Percentiles rank a stretch among this genome's conserved stretches.
These are phyloP conservation scores for Drosophila insularis DNA, from an alignment of 1,140 invertebrate genomes.

Conservation along the genomic window DNA sequence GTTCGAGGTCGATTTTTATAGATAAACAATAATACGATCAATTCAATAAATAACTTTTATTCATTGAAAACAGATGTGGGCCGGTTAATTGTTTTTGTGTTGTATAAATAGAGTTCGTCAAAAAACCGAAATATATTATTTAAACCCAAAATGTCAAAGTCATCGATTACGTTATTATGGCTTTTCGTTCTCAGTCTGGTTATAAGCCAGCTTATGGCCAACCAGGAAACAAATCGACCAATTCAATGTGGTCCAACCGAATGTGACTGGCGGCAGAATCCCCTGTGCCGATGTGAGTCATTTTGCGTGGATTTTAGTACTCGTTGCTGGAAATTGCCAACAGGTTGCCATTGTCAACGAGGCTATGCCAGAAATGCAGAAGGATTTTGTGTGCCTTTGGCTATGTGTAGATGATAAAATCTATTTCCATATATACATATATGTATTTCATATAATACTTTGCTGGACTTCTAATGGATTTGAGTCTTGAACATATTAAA, in stretches of 20 bases:
- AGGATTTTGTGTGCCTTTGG: slow-evolving; percentile 22
- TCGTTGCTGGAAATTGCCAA: slow-evolving; percentile 31
- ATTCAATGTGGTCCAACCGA: slow-evolving; percentile 27
- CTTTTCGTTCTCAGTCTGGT: neutral
- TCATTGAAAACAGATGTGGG: neutral
- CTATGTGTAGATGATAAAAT: slow-evolving; percentile 22
- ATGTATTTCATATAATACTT: too few relatives aligned
- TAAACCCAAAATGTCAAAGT: neutral
- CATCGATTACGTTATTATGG: neutral
- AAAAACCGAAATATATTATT: neutral
- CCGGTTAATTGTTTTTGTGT: neutral
- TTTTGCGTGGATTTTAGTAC: slow-evolving; percentile 21
- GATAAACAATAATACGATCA: neutral
- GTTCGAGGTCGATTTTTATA: neutral
- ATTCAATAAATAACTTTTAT: neutral
- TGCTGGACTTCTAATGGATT: too few relatives aligned
- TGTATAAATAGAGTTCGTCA: neutral
- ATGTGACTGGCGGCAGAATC: slow-evolving; percentile 14
- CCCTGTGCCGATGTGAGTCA: slow-evolving; percentile 29
- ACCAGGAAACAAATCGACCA: neutral
- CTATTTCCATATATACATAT: neutral
- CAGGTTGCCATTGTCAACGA: slow-evolving; percentile 32
- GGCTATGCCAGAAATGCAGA: slow-evolving; percentile 28
- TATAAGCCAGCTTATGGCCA: neutral
- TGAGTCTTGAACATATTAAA: too few relatives aligned